These are phyloP conservation scores for Notocelia uddmanniana DNA, from an alignment of 2,888 invertebrate species.

Conservation along the genomic window DNA sequence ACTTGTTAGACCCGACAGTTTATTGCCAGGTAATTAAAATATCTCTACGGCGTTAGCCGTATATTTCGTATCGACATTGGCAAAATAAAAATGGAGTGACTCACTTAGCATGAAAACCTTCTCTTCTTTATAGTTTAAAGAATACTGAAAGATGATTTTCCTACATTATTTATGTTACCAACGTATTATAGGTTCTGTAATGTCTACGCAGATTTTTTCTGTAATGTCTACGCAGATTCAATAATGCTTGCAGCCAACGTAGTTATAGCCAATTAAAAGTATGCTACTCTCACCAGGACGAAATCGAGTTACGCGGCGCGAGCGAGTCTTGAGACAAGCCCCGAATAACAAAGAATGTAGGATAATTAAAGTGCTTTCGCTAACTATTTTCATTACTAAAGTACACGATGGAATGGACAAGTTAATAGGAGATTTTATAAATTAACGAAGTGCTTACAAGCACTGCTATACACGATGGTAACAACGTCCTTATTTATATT, in stretches of 20 bases:
- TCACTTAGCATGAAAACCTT: no score
- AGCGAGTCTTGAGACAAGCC: constrained; percentile 68
- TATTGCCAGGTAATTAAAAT: constrained; percentile 66
- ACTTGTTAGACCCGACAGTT: constrained; percentile 66
- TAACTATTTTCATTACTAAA: constrained; percentile 67
- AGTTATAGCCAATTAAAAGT: constrained; percentile 85
- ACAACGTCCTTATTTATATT: no score
- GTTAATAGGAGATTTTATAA: background rate
- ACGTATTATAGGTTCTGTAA: background rate
- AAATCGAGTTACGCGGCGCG: constrained; percentile 76
- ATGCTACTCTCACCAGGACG: constrained; percentile 76
- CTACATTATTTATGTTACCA: no score
- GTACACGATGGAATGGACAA: constrained; percentile 9
- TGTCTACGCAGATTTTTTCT: constrained; percentile 56
- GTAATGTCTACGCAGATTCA: constrained; percentile 75
- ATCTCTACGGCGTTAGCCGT: constrained; percentile 37
- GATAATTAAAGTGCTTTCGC: constrained; percentile 66
- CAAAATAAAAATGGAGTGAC: constrained; percentile 8
- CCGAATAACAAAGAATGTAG: constrained; percentile 71
- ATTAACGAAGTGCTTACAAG: background rate
- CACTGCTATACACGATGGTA: background rate
- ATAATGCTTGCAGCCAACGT: constrained; percentile 83
- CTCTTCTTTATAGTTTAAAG: no score
- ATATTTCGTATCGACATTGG: constrained; percentile 11
- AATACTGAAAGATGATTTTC: no score